phyloP scores from a whole-genome alignment of 2,797 vertebrate genomes.

The Gobio occitaniae region DNA sequence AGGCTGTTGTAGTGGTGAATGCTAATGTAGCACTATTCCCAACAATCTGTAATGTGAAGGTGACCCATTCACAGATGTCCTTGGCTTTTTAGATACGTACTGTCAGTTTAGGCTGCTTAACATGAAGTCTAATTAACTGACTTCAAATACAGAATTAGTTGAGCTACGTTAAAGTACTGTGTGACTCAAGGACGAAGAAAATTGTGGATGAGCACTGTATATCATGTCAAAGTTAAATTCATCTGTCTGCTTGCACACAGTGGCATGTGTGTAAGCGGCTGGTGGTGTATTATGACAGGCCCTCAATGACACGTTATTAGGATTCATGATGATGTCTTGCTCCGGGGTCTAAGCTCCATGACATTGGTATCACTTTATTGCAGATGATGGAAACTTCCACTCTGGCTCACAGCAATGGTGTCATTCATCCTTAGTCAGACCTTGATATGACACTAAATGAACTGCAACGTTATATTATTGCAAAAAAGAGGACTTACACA shows the following conservation, averaged over 20 bases:
- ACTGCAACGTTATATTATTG: constrained; percentile 5
- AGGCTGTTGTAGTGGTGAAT: constrained; percentile 21
- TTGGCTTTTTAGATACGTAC: constrained; percentile 26
- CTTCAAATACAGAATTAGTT: constrained; percentile 16
- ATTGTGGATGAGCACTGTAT: neutral
- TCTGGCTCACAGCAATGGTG: neutral
- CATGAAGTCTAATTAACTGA: constrained; percentile 6
- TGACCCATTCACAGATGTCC: constrained; percentile 33
- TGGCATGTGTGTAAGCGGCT: constrained; percentile 42
- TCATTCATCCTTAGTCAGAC: constrained; percentile 32
- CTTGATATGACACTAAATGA: constrained; percentile 23
- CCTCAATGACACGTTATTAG: constrained; percentile 66
- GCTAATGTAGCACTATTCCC: constrained; percentile 41
- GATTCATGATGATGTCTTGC: constrained; percentile 56
- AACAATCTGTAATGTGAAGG: constrained; percentile 24
- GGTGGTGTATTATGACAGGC: constrained; percentile 61
- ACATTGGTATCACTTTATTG: constrained; percentile 31
- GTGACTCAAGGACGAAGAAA: neutral
- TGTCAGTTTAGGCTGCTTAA: constrained; percentile 1
- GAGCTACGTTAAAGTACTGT: neutral
- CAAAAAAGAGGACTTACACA: neutral
- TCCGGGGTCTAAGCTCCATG: constrained; percentile 34
- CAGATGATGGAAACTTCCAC: constrained; percentile 18
- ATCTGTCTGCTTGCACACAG: neutral
- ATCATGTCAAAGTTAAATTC: constrained; percentile 61